Evolutionary conservation across 1,140 invertebrate genomes (phyloP).

Genomic region (Hesperophylax magnus): DNA sequence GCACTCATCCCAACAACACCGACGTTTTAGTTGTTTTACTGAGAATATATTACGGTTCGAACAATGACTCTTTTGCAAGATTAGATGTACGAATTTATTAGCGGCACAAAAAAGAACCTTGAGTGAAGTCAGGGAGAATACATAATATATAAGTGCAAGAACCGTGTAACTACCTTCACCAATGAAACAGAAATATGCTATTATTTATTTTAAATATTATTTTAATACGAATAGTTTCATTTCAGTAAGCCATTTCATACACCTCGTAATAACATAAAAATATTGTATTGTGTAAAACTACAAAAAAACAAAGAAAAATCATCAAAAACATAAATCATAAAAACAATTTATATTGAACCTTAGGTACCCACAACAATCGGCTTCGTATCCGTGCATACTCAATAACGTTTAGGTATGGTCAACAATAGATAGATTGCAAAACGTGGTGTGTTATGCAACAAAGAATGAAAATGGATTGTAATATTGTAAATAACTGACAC

Average conservation of each 20-base stretch:
- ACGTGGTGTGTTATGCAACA: slow-evolving; percentile 6
- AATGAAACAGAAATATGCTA: no score
- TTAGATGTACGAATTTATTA: no score
- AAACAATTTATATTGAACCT: neutral
- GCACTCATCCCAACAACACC: no score
- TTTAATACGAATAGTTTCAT: neutral
- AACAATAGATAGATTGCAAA: slow-evolving; percentile 18
- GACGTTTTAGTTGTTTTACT: no score
- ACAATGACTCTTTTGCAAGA: no score
- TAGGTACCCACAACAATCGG: neutral
- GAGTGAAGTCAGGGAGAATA: no score
- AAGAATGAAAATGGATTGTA: slow-evolving; percentile 11
- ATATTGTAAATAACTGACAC: slow-evolving; percentile 24
- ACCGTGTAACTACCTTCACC: neutral
- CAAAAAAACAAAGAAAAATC: neutral
- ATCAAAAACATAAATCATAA: neutral
- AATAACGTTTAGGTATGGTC: slow-evolving; percentile 3
- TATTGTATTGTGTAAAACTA: neutral
- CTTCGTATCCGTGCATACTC: slow-evolving; percentile 2
- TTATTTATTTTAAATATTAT: neutral
- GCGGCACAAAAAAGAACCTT: no score
- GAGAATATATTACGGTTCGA: no score
- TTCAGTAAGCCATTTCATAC: neutral
- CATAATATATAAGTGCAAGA: no score
- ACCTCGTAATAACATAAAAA: neutral